Evolutionary conservation across 2,888 invertebrate species (phyloP), one percentile per base, ranked within the genome.

Genomic region (Geophilus truncorum): DNA sequence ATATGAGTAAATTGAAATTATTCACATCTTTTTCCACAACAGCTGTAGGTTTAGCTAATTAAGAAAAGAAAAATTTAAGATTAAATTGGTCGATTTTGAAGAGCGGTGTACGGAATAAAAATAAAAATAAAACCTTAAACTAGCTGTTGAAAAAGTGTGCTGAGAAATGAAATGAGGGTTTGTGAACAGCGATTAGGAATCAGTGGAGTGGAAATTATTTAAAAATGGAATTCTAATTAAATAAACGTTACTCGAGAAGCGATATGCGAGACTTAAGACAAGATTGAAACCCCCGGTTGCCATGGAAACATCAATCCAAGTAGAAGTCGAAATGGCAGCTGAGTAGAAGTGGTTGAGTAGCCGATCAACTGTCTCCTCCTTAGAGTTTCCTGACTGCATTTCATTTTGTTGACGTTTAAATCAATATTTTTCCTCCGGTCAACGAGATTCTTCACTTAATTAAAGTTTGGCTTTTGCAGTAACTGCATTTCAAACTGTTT

Each of bases 281-380:
- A 70, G 70, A 70, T 70, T 70, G 70, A 70, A 70, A 70, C 9
- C 45, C 45, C 18, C 3, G 70, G 70, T 70, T 3, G 12, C 70
- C 70, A 70, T 70, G 70, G 70, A 9, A 15, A 25, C 70, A 70
- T 70, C 70, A 70, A 28, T 70, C 70, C 70, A 28, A 70, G 25
- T 70, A 70, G 70, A 70, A 70, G 70, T 70, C 28, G 70, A 70
- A n/a, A 70, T 70, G 70, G 70, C 70, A 70, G 70, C 28, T 28
- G 70, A 70, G 70, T 23, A 70, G 1, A 70, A 70, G 70, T 70
- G 70, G 28, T 28, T 70, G 70, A 70, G 70, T 70, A 70, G 70
- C 70, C 70, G 70, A 70, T 70, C 70, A 10, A 70, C 70, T 70
- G 70, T 70, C 70, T 70, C 70, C 70, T 70, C 28, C 70, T 70